These are phyloP conservation scores for Xiphophorus maculatus DNA, from an alignment of 2,113 vertebrate species.

Conservation along the genomic window DNA sequence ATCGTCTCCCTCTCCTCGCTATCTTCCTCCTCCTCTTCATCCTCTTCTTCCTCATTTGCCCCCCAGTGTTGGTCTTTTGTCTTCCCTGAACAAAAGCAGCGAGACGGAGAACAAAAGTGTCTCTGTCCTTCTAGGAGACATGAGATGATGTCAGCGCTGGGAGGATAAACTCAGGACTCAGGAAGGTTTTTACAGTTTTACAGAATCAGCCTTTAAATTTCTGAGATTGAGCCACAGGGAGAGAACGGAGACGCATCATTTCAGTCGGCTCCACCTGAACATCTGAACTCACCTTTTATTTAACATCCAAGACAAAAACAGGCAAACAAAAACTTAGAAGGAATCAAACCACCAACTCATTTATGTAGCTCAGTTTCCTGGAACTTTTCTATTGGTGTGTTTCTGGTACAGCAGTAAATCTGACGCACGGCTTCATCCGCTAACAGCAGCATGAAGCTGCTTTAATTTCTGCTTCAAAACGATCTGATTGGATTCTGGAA, in stretches of 20 bases:
- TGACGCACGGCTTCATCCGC: no score
- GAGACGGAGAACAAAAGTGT: conserved; percentile 45
- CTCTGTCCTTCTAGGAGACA: conserved; percentile 28
- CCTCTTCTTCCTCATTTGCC: neutral
- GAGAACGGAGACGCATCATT: neutral
- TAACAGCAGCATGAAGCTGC: no score
- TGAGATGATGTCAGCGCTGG: neutral
- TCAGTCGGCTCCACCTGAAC: neutral
- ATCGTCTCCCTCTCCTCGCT: neutral
- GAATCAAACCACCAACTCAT: neutral
- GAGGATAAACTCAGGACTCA: conserved; percentile 3
- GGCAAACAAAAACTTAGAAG: neutral
- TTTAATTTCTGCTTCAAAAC: no score
- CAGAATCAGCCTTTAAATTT: neutral
- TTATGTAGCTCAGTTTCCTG: neutral
- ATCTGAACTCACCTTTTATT: neutral
- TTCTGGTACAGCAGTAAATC: no score
- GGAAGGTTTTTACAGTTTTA: neutral
- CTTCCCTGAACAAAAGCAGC: conserved; percentile 51
- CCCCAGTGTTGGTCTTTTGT: conserved; percentile 42
- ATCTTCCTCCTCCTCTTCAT: neutral
- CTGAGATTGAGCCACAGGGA: neutral
- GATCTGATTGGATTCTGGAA: no score
- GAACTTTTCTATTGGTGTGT: no score
- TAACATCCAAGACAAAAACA: neutral